phyloP scores from a whole-genome alignment of 2,888 invertebrate genomes.

The Thecocarcelia acutangulata region DNA sequence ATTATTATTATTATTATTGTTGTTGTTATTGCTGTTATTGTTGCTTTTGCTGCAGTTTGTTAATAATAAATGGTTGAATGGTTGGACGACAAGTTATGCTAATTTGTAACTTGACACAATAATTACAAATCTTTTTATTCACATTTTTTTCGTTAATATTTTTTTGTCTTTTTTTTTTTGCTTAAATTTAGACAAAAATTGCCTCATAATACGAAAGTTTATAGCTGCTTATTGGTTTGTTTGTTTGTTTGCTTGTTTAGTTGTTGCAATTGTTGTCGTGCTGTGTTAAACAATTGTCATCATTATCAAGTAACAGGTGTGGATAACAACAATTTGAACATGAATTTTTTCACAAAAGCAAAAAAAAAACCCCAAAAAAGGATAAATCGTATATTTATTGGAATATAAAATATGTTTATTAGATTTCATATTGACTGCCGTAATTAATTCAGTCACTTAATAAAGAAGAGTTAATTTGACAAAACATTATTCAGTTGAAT shows the following conservation, averaged over 20 bases:
- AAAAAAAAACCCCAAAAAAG: constrained; percentile 30
- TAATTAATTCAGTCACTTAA: background rate
- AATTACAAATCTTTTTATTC: constrained; percentile 68
- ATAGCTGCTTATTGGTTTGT: constrained; percentile 34
- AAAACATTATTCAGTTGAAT: too few species aligned
- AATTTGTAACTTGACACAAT: constrained; percentile 71
- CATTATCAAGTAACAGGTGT: constrained; percentile 65
- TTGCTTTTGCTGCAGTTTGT: constrained; percentile 24
- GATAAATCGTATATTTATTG: constrained; percentile 13
- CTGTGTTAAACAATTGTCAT: constrained; percentile 61
- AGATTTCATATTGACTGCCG: too few species aligned
- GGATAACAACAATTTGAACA: constrained; percentile 48
- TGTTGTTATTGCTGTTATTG: constrained; percentile 4
- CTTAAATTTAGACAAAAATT: constrained; percentile 34
- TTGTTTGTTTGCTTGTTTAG: too few species aligned
- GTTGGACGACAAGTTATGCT: constrained; percentile 70
- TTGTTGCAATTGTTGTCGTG: constrained; percentile 47
- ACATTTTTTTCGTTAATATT: constrained; percentile 23
- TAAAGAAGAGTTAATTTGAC: too few species aligned
- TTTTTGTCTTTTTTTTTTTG: background rate
- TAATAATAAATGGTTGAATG: constrained; percentile 66
- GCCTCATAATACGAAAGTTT: constrained; percentile 12
- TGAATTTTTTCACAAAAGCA: constrained; percentile 8
- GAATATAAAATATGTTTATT: background rate
- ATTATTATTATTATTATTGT: constrained; percentile 7